Percentiles rank a stretch among this genome's conserved stretches.
Conservation (phyloP, 1,140 invertebrate genomes). For the Drosophila kurseongensis region DNA sequence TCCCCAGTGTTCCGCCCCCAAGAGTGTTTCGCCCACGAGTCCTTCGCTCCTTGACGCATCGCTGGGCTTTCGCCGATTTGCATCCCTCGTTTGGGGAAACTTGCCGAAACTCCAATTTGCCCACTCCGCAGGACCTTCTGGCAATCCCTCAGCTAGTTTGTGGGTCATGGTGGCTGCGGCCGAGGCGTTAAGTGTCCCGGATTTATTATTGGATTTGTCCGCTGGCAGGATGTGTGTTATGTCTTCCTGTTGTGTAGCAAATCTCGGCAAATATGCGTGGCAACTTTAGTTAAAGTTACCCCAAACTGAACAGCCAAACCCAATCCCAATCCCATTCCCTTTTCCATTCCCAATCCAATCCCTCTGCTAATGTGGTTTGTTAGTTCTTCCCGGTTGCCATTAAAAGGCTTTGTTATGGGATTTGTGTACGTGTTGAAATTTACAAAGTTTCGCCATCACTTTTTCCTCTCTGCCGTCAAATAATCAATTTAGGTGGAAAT, state of each 20-base stretch:
- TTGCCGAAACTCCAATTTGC: slow-evolving; percentile 26
- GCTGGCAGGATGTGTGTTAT: slow-evolving; percentile 64
- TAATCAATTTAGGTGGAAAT: slow-evolving; percentile 77
- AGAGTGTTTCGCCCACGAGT: slow-evolving; percentile 22
- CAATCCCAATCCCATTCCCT: slow-evolving; percentile 3
- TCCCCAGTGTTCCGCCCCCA: neutral
- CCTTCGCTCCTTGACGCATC: slow-evolving; percentile 59
- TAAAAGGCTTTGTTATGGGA: slow-evolving; percentile 81
- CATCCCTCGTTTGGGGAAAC: slow-evolving; percentile 43
- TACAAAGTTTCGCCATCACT: slow-evolving; percentile 59
- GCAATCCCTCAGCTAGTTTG: slow-evolving; percentile 66
- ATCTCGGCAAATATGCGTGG: slow-evolving; percentile 75
- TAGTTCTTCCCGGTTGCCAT: slow-evolving; percentile 76
- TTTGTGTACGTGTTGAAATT: slow-evolving; percentile 82
- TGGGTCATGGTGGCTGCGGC: slow-evolving; percentile 72
- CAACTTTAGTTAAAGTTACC: slow-evolving; percentile 67
- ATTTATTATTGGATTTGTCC: slow-evolving; percentile 82
- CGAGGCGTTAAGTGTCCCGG: slow-evolving; percentile 80
- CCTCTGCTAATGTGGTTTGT: slow-evolving; percentile 74
- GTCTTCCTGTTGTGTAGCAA: slow-evolving; percentile 59
- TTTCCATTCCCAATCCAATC: slow-evolving; percentile 1
- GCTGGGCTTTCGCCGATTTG: slow-evolving; percentile 70
- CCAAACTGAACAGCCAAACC: neutral
- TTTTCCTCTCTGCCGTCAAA: slow-evolving; percentile 38
- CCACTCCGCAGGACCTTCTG: slow-evolving; percentile 2